Base-by-base conservation (phyloP, 2,797 vertebrate genomes). In the Eurystomus glaucurus region DNA sequence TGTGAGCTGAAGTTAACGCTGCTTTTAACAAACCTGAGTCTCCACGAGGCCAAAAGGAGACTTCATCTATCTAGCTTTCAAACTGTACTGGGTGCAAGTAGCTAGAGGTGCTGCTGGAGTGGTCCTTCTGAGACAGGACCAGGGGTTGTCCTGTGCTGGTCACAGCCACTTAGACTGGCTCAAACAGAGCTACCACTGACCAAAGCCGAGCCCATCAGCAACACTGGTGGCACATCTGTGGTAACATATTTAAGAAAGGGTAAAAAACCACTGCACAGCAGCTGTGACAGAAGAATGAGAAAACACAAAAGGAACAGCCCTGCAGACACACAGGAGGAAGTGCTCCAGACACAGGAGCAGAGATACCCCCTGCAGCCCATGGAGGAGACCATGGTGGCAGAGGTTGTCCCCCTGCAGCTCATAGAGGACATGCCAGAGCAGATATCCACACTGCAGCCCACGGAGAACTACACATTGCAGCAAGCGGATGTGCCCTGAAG, bases 181-280 rank as follows among this genome's bases (percentile, higher is more conserved):
- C 33, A 33, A 60, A 21, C 37, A 60, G 61, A 46, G 10, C 19
- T 1, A 7, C 58, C 0, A 0, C 35, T 43, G 31, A 7, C 31
- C 50, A 79, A 48, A 72, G 60, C 48, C 14, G 48, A 50, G 13
- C 23, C 48, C 48, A 50, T 25, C 11, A 25, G 48, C 25, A 8
- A 50, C 48, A 7, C 48, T 26, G 48, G 12, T 50, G 25, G 48
- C 48, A 50, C 4, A 23, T 26, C 23, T 26, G 25, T 46, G 46
- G 48, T 43, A 88, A 66, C 13, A 14, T 22, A 16, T 8, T 57
- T 80, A 45, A 48, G 33, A 48, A 52, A 52, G 25, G 26, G 31
- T 28, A 45, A 61, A 54, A 43, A 28, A 46, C 26, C 15, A 15
- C 12, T 10, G 35, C 2, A 3, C 25, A 80, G 66, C 21, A 64